These are phyloP conservation scores for Sus cebifrons DNA, from an alignment of 2,797 vertebrate species.

Conservation along the genomic window DNA sequence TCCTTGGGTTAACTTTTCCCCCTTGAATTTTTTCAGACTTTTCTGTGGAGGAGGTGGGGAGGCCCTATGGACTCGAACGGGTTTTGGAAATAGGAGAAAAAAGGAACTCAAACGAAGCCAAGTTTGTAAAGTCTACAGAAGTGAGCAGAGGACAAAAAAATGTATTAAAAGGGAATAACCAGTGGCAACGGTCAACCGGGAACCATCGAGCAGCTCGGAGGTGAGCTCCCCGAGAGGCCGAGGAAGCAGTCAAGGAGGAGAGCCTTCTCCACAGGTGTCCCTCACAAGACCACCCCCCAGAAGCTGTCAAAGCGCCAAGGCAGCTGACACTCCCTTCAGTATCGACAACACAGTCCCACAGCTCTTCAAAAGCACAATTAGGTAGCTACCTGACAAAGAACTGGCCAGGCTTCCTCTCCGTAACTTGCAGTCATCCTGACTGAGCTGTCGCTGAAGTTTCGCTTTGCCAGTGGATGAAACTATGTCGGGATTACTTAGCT, in stretches of 20 bases:
- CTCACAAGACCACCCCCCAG: background rate
- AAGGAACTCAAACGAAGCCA: conserved; percentile 1
- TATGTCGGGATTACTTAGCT: conserved; percentile 98
- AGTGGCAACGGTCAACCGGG: background rate
- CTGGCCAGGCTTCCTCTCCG: conserved; percentile 95
- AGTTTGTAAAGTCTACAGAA: conserved; percentile 6
- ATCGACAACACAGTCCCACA: background rate
- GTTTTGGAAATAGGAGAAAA: background rate
- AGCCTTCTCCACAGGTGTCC: background rate
- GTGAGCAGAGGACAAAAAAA: conserved; percentile 57
- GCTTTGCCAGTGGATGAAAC: conserved; percentile 94
- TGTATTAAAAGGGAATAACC: background rate
- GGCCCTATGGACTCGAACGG: background rate
- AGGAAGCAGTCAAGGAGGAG: background rate
- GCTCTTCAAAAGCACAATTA: conserved; percentile 62
- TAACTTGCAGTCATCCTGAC: conserved; percentile 96
- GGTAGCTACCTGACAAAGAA: conserved; percentile 93
- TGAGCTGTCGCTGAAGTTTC: conserved; percentile 97
- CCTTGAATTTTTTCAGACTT: conserved; percentile 65
- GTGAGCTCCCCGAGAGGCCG: conserved; percentile 5
- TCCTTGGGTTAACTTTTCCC: conserved; percentile 31
- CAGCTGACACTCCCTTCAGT: conserved; percentile 24
- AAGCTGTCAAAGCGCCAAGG: background rate
- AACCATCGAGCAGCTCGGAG: conserved; percentile 8
- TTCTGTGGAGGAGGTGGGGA: background rate